Conservation (phyloP, 1,140 invertebrate genomes). For the Phymastichus coffea region DNA sequence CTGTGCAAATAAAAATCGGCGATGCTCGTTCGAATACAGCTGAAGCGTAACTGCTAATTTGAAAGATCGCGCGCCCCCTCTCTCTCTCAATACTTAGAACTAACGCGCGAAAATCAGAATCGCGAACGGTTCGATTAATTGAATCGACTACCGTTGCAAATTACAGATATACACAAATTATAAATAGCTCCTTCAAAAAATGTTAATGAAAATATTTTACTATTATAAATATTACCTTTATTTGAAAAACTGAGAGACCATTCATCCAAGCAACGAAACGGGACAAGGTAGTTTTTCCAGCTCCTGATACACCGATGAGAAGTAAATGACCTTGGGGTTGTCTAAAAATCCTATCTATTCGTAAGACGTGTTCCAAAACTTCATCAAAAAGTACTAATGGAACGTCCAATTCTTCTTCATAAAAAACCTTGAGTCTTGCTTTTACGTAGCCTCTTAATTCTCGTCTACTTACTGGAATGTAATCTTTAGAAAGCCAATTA, state of each 20-base stretch:
- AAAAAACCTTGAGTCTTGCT: slow-evolving; percentile 97
- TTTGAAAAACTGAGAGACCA: slow-evolving; percentile 97
- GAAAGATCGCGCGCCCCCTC: no score
- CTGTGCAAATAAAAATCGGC: no score
- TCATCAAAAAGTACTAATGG: slow-evolving; percentile 98
- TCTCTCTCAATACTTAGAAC: no score
- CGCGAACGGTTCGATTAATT: no score
- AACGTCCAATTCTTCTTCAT: slow-evolving; percentile 99
- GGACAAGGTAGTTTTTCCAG: slow-evolving; percentile 98
- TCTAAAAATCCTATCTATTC: slow-evolving; percentile 98
- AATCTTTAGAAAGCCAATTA: slow-evolving; percentile 99
- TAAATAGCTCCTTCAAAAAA: no score
- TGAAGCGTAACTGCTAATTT: no score
- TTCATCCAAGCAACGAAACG: slow-evolving; percentile 99
- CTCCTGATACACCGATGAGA: slow-evolving; percentile 95
- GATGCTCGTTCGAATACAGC: no score
- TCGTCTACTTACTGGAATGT: slow-evolving; percentile 93
- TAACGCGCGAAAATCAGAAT: no score
- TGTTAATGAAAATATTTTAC: no score
- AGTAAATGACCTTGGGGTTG: slow-evolving; percentile 98
- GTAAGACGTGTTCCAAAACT: slow-evolving; percentile 95
- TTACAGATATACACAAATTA: no score
- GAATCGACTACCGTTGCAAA: no score
- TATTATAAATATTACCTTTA: slow-evolving; percentile 66
- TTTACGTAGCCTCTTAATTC: slow-evolving; percentile 95